Evolutionary conservation across 2,113 vertebrate genomes (phyloP).

Genomic region (Thamnophis sirtalis): DNA sequence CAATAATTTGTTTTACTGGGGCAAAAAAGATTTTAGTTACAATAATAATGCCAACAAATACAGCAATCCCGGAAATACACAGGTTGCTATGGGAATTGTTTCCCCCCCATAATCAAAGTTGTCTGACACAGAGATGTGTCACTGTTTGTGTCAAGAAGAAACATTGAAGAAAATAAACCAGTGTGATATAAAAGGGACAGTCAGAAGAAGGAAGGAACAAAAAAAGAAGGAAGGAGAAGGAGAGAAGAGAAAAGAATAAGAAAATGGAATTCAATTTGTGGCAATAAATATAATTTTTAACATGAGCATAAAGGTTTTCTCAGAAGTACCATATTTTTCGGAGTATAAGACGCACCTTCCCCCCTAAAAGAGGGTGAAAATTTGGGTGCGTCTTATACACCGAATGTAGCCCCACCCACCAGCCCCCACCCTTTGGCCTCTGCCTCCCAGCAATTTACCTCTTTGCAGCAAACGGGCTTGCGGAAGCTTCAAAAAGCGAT

Average conservation of each 20-base stretch:
- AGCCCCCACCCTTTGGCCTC: too few species aligned
- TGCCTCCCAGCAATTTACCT: too few species aligned
- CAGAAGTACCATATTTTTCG: background rate
- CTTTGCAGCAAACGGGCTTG: too few species aligned
- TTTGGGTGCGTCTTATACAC: too few species aligned
- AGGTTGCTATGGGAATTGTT: conserved; percentile 9
- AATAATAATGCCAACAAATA: conserved; percentile 21
- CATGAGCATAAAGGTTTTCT: background rate
- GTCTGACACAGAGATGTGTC: background rate
- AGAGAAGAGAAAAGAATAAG: background rate
- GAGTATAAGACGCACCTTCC: too few species aligned
- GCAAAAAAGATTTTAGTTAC: background rate
- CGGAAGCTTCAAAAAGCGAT: too few species aligned
- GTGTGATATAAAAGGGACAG: background rate
- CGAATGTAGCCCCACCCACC: too few species aligned
- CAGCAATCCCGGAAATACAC: rapidly evolving
- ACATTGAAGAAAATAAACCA: background rate
- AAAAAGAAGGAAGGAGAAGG: too few species aligned
- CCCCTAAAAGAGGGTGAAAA: too few species aligned
- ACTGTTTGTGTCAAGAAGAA: background rate
- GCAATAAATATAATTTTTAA: background rate
- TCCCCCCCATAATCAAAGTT: conserved; percentile 8
- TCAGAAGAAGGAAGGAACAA: background rate
- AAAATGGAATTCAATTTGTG: background rate
- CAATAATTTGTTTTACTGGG: background rate